phyloP scores from a whole-genome alignment of 2,113 vertebrate genomes.

The Heterotis niloticus region DNA sequence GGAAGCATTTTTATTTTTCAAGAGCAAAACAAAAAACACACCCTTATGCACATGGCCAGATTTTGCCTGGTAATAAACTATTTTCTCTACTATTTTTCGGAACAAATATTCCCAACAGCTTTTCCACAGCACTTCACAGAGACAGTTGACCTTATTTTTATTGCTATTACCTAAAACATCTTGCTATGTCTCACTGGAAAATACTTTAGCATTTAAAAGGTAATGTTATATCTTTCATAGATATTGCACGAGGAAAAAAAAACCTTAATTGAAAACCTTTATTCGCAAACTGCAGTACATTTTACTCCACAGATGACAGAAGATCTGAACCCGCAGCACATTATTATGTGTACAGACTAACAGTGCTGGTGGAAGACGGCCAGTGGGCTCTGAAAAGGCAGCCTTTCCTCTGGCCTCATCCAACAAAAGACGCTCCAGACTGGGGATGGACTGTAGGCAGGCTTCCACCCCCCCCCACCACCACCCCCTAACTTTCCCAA shows the following conservation, averaged over 20 bases:
- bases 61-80: not conserved
- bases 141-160: too few relatives aligned
- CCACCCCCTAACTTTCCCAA: conserved; percentile 31
- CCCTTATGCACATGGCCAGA: not conserved
- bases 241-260: too few relatives aligned
- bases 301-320: conserved; percentile 17
- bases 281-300: too few relatives aligned
- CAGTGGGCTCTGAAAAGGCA: not conserved
- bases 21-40: conserved; percentile 22
- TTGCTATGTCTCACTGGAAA: too few relatives aligned
- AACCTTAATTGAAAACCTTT: too few relatives aligned
- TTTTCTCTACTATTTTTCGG: too few relatives aligned
- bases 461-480: conserved; percentile 35
- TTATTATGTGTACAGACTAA: conserved; percentile 1
- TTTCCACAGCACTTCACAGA: too few relatives aligned
- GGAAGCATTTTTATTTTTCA: conserved; percentile 18
- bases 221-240: too few relatives aligned
- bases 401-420: not conserved
- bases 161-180: too few relatives aligned
- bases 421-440: conserved; percentile 3
- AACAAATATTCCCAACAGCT: too few relatives aligned
- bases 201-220: too few relatives aligned
- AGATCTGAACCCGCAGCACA: not conserved
- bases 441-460: conserved; percentile 19
- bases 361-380: not conserved